Evolutionary conservation across 2,113 vertebrate genomes (phyloP), one percentile per base, ranked within the genome.

Genomic region (Climacteris rufus): DNA sequence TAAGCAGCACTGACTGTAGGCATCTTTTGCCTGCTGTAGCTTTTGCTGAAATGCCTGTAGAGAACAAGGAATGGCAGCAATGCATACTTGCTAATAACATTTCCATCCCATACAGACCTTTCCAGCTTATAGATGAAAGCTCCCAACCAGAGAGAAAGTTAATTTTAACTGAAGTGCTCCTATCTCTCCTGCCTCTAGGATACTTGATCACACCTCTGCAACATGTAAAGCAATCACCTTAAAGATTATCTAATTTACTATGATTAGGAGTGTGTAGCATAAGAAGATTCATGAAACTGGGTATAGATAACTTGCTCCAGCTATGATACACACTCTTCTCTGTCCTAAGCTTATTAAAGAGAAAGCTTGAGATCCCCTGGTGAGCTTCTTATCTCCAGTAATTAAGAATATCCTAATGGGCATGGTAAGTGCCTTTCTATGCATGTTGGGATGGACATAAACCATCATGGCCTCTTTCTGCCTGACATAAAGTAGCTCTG

Each of bases 351-450:
- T 93, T 91, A 90, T 96, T 96, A 95, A 40, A 60, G 79, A 92
- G 64, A 78, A 83, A 78, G 65, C 56, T 72, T 75, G 64, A 93
- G 80, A 95, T 92, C 65, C 72, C 56, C 76, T 61, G 65, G 76
- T 89, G 94, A 96, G 80, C 93, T 79, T 65, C 93, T 95, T 93
- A 95, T 94, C 95, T 95, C 90, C 81, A 84, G 76, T 95, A 95
- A 96, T 96, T 97, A 97, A 90, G 80, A 89, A 45, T 64, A 93
- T 92, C 88, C 90, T 97, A 93, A 95, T 92, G 88, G 93, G 72
- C 88, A 87, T 25, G 23, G 69, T 92, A 89, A 96, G 90, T 96
- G 90, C 88, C 88, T 93, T 96, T 84, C 90, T 89, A 3, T 84
- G 93, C 72, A 89, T 57, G 90, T 92, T 82, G 80, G 49, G 69